Base-by-base conservation (phyloP, 2,888 invertebrate genomes). In the Polylopha cassiicola region DNA sequence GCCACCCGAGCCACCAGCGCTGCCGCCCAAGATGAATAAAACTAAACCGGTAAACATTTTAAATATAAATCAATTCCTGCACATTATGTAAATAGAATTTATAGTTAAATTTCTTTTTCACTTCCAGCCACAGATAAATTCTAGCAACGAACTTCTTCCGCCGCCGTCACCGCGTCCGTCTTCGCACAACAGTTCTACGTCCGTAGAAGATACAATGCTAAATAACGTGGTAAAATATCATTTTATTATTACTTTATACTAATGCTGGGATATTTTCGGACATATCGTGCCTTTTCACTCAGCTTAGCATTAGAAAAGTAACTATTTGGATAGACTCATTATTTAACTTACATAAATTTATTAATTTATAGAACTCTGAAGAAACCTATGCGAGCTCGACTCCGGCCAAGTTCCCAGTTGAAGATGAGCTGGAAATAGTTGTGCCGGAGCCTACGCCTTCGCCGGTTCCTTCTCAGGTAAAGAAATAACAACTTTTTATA, bases 11-110 rank as follows among this genome's bases (percentile, higher is more conserved):
- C 82, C 81, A 8, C 87, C 88, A 2, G 88, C 88, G 9, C 56
- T 89, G 42, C 89, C 89, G 15, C 89, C 89, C 23, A 88, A 88
- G 63, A 82, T 76, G 73, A 87, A 63, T 55, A 85, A 72, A 52
- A 75, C 47, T 45, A 84, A 75, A 70, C 79, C 69, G 73, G 82
- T 73, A 56, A n/a, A n/a, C n/a, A n/a, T n/a, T 14, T 13, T 31
- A 23, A 13, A 10, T 13, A 15, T 37, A 6, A 9, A 18, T 0
- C 10, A 8, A 8, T 23, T 4, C 4, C 4, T 4, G 8, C 4
- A 6, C 4, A n/a, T 23, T 23, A 23, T 5, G 23, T 23, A n/a
- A 8, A n/a, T 23, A 6, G 17, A 14, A 16, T 20, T 3, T 20
- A 4, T 4, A 4, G 4, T 29, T 20, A 22, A 16, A 33, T 22